These are phyloP conservation scores for Parascotia fuliginaria DNA, from an alignment of 2,888 invertebrate genomes.

Conservation along the genomic window DNA sequence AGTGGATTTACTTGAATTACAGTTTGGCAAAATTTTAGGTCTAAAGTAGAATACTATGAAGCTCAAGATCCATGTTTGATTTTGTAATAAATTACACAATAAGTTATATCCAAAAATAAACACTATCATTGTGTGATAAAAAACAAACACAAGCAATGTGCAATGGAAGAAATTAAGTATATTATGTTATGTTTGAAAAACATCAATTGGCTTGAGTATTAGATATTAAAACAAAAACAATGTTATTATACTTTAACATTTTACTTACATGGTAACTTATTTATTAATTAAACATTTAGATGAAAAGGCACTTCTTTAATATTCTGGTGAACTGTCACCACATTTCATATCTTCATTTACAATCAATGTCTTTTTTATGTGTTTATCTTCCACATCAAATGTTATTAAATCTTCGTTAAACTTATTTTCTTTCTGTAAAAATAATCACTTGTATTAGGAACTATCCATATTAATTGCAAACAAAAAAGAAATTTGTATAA, in stretches of 20 bases:
- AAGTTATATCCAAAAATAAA: too few relatives aligned
- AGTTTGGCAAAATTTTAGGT: too few relatives aligned
- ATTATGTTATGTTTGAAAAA: slow-evolving; percentile 12
- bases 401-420: slow-evolving; percentile 70
- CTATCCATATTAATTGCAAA: too few relatives aligned
- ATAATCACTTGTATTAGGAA: not conserved
- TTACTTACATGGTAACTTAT: slow-evolving; percentile 62
- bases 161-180: slow-evolving; percentile 17
- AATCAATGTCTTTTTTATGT: slow-evolving; percentile 60
- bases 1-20: too few relatives aligned
- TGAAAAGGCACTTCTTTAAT: slow-evolving; percentile 72
- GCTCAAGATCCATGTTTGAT: too few relatives aligned
- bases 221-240: slow-evolving; percentile 29
- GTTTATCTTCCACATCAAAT: slow-evolving; percentile 75
- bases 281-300: slow-evolving; percentile 41
- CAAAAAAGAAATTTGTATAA: too few relatives aligned
- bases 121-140: not conserved
- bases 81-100: too few relatives aligned
- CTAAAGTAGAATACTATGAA: too few relatives aligned
- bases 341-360: slow-evolving; percentile 66
- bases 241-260: slow-evolving; percentile 21
- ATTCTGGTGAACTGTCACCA: slow-evolving; percentile 79
- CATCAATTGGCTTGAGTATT: slow-evolving; percentile 27
- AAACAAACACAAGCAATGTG: slow-evolving; percentile 17
- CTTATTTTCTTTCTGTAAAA: slow-evolving; percentile 68